These are phyloP conservation scores for Peromyscus eremicus DNA, from an alignment of 2,797 vertebrate species.

Conservation along the genomic window DNA sequence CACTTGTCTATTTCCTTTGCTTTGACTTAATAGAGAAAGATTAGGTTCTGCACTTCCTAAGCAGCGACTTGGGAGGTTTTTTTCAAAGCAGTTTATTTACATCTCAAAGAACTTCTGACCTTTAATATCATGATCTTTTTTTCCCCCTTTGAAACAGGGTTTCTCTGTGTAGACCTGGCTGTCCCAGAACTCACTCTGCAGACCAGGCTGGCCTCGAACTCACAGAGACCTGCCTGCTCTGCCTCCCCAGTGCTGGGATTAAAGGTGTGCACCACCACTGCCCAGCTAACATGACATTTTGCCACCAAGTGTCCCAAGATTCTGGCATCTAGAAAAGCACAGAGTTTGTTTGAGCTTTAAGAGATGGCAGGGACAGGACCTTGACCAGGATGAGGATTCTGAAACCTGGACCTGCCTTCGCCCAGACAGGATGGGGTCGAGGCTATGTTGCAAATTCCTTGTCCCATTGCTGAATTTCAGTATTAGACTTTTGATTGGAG, in stretches of 20 bases:
- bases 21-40: not conserved
- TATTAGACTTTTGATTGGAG: not conserved
- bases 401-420: not conserved
- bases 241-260: not conserved
- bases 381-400: not conserved
- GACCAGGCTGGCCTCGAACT: not conserved
- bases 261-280: not conserved
- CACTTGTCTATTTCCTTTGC: not conserved
- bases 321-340: not conserved
- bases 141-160: not conserved
- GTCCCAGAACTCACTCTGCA: not conserved
- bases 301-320: not conserved
- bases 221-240: not conserved
- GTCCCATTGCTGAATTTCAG: not conserved
- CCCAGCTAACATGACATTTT: not conserved
- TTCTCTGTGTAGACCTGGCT: not conserved
- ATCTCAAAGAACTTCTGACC: not conserved
- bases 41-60: not conserved
- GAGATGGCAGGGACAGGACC: not conserved
- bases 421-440: not conserved
- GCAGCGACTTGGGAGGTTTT: not conserved
- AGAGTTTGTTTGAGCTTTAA: not conserved
- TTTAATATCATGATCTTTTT: conserved; percentile 1
- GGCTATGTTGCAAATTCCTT: not conserved
- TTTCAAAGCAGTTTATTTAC: not conserved